Base-by-base conservation (phyloP, 2,113 vertebrate genomes). In the Lepus americanus region DNA sequence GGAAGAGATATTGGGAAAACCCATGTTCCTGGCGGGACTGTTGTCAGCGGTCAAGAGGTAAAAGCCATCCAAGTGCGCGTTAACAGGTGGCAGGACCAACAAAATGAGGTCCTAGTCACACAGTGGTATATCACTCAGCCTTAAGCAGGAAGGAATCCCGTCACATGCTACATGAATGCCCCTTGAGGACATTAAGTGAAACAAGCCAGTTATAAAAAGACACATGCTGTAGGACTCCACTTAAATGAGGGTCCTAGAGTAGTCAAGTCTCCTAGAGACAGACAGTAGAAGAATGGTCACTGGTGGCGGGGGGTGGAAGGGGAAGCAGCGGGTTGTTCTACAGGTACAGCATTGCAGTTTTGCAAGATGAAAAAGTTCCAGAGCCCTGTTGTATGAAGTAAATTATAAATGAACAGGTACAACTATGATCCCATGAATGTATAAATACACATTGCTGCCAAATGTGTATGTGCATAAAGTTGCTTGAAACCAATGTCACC, bases 401-500 rank as follows among this genome's bases (percentile, higher is more conserved):
- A 78, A 44, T 69, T 90, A n/a, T 73, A 74, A 59, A 66, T 31
- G 53, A 85, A 66, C 51, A 59, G 31, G 16, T 33, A 86, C 67
- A 69, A 69, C 77, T 92, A 81, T 36, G n/a, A 85, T 69, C 20
- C 23, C 31, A 39, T 66, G 92, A 81, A 86, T n/a, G 25, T 67
- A 64, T 81, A 64, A 63, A 31, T 84, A 73, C 53, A 73, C 31
- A n/a, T 64, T 70, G 25, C 29, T 80, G 70, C 6, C 88, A 5
- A 27, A 59, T 76, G 2, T 89, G 17, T 92, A 66, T 59, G 31
- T 82, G 61, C 16, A 66, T 51, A 89, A 29, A 85, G 77, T 89
- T 92, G 85, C 69, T 39, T 61, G 74, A 94, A 90, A 39, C 61
- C 82, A 81, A 59, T 22, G 13, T 92, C 69, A 89, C 78, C 74